Conservation (phyloP, 2,113 vertebrate species). For the Gymnarchus niloticus region DNA sequence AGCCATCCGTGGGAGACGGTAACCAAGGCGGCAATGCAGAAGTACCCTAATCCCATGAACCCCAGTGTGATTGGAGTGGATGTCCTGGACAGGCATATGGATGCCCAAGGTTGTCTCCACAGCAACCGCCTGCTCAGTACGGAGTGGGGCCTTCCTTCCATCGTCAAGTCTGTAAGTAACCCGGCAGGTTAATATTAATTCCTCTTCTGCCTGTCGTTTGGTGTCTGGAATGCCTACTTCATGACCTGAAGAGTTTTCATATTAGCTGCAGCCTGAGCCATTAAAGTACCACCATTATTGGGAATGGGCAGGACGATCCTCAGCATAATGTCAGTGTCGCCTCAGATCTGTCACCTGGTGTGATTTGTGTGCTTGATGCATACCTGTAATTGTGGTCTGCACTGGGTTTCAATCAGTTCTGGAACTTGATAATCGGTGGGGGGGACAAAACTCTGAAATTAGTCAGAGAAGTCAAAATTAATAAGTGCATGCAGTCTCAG, state of each 20-base stretch:
- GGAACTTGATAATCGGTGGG: background rate
- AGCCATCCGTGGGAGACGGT: conserved; percentile 97
- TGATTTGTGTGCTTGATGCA: too few species aligned
- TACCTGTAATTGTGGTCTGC: background rate
- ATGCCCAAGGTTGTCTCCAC: conserved; percentile 77
- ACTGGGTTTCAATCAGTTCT: too few species aligned
- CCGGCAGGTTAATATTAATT: conserved; percentile 17
- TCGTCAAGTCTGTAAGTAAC: conserved; percentile 84
- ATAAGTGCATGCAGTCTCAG: background rate
- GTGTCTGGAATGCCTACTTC: conserved; percentile 16
- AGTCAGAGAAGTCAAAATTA: background rate
- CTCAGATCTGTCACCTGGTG: background rate
- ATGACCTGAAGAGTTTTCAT: conserved; percentile 33
- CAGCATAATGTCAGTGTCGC: background rate
- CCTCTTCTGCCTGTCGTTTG: conserved; percentile 30
- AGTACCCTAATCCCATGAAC: conserved; percentile 98
- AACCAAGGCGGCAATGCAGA: conserved; percentile 93
- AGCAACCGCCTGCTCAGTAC: conserved; percentile 90
- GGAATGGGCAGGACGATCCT: background rate
- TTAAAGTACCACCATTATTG: too few species aligned
- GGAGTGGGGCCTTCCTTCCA: conserved; percentile 90
- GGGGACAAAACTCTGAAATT: background rate
- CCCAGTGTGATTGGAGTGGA: conserved; percentile 90
- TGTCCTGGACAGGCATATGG: conserved; percentile 77
- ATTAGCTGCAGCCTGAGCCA: too few species aligned